Evolutionary conservation across 2,797 vertebrate genomes (phyloP).

Genomic region (Acipenser oxyrinchus): DNA sequence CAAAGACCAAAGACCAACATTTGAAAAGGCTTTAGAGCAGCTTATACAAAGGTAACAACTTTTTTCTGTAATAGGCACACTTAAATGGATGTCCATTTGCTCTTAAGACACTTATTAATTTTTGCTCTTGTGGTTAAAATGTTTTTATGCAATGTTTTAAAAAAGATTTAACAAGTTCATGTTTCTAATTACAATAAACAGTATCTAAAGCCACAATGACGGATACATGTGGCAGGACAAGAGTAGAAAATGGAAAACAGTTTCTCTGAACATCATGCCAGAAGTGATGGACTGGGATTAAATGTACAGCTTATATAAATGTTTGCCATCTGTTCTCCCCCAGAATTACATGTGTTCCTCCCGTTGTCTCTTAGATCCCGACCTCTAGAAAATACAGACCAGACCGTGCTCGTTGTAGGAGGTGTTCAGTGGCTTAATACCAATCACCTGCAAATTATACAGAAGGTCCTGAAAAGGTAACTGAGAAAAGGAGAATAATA

Average conservation of each 20-base stretch:
- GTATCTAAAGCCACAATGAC: not conserved
- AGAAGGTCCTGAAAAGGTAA: conserved; percentile 79
- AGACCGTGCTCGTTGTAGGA: conserved; percentile 82
- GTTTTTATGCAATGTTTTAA: no score
- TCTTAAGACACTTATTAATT: no score
- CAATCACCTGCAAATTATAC: conserved; percentile 76
- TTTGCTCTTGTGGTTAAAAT: no score
- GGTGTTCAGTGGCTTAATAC: conserved; percentile 93
- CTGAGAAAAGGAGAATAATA: no score
- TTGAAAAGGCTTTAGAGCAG: conserved; percentile 75
- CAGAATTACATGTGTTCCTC: no score
- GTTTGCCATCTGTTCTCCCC: no score
- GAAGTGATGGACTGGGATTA: conserved; percentile 40
- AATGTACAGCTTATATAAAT: conserved; percentile 11
- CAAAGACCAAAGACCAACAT: conserved; percentile 64
- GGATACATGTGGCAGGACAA: conserved; percentile 29
- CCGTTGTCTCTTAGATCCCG: conserved; percentile 67
- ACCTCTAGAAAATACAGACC: conserved; percentile 73
- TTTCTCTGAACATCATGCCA: conserved; percentile 20
- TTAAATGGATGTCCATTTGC: no score
- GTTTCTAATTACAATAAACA: conserved; percentile 2
- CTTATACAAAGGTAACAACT: conserved; percentile 73
- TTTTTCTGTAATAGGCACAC: no score
- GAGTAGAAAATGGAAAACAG: conserved; percentile 36
- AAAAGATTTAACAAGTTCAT: not conserved